Evolutionary conservation across 2,113 vertebrate genomes (phyloP), one percentile per base, ranked within the genome.

Genomic region (Haplochromis burtoni): DNA sequence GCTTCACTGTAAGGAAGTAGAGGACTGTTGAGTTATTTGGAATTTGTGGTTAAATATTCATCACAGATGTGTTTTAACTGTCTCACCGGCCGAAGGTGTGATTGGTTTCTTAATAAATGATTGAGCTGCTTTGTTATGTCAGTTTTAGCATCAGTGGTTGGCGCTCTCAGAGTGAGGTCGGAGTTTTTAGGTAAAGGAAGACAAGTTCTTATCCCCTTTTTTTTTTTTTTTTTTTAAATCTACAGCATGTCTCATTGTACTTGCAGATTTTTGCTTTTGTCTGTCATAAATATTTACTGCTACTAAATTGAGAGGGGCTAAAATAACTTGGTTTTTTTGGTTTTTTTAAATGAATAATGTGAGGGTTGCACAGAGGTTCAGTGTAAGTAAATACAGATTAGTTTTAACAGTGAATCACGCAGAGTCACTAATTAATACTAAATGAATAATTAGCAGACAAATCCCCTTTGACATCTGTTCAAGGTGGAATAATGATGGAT

Each of bases 1-100:
- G 17, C 47, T 71, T 82, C 68, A n/a, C 24, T 49, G 26, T 31
- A 31, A 78, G 45, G 45, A 51, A 49, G 71, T 49, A 49, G 42
- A 19, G 10, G 42, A 49, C 10, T 73, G 66, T 42, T 76, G 16
- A 49, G 45, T 3, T 24, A 71, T 24, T 42, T 78, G 71, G 42
- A 76, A 76, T 76, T 76, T 76, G 71, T 78, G 24, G 71, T 49
- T 78, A 49, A 78, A 49, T 49, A 78, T 47, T 78, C 16, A 49
- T 31, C 26, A 49, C 16, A 49, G 42, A 26, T 78, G 42, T n/a
- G 24, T 49, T 78, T 29, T 78, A 76, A 31, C 11, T 71, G 35
- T 16, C 38, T 42, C n/a, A 10, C 66, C 1, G 1, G 66, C 66
- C 1, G 1, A 24, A 42, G 66, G 8, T 42, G 66, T 24, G 38